Conservation (phyloP, 2,113 vertebrate genomes). For the Mionectes macconnelli region DNA sequence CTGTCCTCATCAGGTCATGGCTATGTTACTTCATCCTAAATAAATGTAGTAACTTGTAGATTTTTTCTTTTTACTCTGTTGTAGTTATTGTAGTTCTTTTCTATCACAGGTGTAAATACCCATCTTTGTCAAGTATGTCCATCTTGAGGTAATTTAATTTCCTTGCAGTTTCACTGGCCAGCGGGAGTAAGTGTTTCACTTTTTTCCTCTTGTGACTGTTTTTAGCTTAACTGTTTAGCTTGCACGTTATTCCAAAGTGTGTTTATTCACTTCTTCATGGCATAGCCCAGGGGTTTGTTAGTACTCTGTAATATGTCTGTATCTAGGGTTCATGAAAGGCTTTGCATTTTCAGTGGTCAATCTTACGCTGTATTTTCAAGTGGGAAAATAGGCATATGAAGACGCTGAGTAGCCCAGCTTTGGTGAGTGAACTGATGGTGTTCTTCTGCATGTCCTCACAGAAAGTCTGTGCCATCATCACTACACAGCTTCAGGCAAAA, state of each 20-base stretch:
- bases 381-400: neutral
- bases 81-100: neutral
- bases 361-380: neutral
- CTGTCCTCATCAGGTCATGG: neutral
- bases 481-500: neutral
- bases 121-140: neutral
- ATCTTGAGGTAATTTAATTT: neutral
- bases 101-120: neutral
- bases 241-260: neutral
- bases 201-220: neutral
- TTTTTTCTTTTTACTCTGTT: neutral
- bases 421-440: neutral
- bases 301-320: neutral
- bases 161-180: neutral
- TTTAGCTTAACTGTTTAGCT: neutral
- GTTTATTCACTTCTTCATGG: neutral
- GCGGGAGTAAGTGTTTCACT: neutral
- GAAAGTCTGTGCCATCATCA: neutral
- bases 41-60: neutral
- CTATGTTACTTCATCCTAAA: neutral
- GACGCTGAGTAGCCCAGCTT: neutral
- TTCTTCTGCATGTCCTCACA: neutral
- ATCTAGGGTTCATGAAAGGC: neutral
- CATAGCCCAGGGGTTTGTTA: neutral
- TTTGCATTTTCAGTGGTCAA: accelerated